These are phyloP conservation scores for Notarius quadriscutis DNA, from an alignment of 2,113 vertebrate genomes.

Conservation along the genomic window DNA sequence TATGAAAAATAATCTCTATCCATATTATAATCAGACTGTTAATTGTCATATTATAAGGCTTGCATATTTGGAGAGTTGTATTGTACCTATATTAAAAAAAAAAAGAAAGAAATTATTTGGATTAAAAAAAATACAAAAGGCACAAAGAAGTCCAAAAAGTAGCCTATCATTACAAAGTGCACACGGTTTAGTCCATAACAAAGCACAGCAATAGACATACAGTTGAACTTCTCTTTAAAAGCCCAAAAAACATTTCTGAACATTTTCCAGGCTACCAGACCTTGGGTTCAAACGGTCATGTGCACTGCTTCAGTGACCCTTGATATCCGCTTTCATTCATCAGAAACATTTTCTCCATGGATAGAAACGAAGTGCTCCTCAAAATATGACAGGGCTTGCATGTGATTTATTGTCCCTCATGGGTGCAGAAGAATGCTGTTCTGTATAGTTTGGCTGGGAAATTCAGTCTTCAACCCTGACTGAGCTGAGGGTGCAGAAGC, in stretches of 20 bases:
- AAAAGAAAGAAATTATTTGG: not conserved
- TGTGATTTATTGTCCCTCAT: constrained; percentile 53
- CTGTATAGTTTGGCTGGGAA: constrained; percentile 46
- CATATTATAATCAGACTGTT: not conserved
- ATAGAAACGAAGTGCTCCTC: constrained; percentile 41
- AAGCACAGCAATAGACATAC: constrained; percentile 24
- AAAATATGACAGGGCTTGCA: constrained; percentile 45
- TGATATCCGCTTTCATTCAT: constrained; percentile 55
- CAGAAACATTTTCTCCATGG: constrained; percentile 43
- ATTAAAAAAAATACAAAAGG: too few species aligned
- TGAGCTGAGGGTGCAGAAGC: constrained; percentile 18
- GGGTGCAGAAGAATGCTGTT: constrained; percentile 48
- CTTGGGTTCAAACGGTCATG: constrained; percentile 51
- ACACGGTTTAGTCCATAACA: not conserved
- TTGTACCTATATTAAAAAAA: not conserved
- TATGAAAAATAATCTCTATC: too few species aligned
- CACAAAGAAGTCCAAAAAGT: constrained; percentile 11
- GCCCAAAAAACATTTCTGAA: constrained; percentile 6
- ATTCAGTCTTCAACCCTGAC: constrained; percentile 18
- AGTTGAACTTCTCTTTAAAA: constrained; percentile 21
- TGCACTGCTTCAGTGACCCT: constrained; percentile 40
- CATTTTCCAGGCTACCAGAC: constrained; percentile 37
- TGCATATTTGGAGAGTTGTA: not conserved
- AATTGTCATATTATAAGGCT: not conserved
- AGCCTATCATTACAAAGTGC: not conserved